Percentiles rank a stretch among this genome's conserved stretches.
Conservation (phyloP, 1,140 invertebrate species). For the Penaeus japonicus region DNA sequence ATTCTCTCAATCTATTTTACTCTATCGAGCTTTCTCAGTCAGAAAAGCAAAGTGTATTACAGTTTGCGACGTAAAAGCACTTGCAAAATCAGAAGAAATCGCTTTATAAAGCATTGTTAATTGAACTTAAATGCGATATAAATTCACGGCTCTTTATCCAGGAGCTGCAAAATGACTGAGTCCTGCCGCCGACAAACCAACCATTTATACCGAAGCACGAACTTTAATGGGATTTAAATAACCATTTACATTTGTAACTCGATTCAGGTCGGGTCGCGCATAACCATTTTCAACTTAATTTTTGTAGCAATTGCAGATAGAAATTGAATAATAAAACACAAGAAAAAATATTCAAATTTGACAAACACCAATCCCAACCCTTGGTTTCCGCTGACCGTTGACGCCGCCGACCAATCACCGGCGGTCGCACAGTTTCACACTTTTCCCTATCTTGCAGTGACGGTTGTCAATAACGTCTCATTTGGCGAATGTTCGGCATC, state of each 20-base stretch:
- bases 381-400: not conserved
- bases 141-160: too few relatives aligned
- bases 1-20: too few relatives aligned
- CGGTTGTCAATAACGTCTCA: too few relatives aligned
- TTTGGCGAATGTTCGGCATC: too few relatives aligned
- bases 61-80: too few relatives aligned
- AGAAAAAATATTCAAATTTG: not conserved
- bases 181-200: not conserved
- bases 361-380: not conserved
- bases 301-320: not conserved
- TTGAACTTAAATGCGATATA: too few relatives aligned
- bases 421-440: not conserved
- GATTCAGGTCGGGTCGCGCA: not conserved
- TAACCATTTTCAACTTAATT: constrained; percentile 1
- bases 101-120: too few relatives aligned
- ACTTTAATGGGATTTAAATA: constrained; percentile 37
- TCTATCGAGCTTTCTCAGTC: too few relatives aligned
- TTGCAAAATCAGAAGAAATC: too few relatives aligned
- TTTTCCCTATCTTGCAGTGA: too few relatives aligned
- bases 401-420: constrained; percentile 28
- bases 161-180: not conserved
- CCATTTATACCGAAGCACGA: not conserved
- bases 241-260: constrained; percentile 42
- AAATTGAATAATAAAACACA: not conserved
- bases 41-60: too few relatives aligned